Evolutionary conservation across 1,140 invertebrate species (phyloP).

Genomic region (Meloidogyne chitwoodi): DNA sequence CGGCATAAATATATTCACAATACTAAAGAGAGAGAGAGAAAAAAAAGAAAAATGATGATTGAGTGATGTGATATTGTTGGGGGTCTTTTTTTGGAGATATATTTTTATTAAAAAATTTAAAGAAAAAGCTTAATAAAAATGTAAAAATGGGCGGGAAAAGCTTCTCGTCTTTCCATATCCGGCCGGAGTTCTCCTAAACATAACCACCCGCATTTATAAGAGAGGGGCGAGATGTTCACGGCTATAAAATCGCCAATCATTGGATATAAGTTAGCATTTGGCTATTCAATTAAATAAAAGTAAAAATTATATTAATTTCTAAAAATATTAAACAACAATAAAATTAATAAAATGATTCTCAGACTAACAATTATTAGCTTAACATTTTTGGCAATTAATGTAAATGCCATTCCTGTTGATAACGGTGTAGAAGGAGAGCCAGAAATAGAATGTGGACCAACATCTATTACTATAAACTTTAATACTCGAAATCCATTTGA

Average conservation of each 20-base stretch:
- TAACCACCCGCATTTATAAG: not conserved
- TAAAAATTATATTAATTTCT: not conserved
- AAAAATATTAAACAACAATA: not conserved
- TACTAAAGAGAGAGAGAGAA: not conserved
- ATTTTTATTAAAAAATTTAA: not conserved
- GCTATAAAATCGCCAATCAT: not conserved
- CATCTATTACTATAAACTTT: conserved; percentile 60
- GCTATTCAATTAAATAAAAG: not conserved
- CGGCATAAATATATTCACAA: not conserved
- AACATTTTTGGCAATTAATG: not conserved
- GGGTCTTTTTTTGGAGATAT: not conserved
- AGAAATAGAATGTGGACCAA: conserved; percentile 56
- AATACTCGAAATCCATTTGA: conserved; percentile 60
- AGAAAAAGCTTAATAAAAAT: not conserved
- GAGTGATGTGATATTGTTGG: not conserved
- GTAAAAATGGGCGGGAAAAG: not conserved
- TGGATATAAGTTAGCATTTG: not conserved
- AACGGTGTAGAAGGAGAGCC: conserved; percentile 54
- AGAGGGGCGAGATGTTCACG: not conserved
- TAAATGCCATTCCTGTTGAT: conserved; percentile 47
- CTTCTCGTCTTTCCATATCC: not conserved
- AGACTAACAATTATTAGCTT: not conserved
- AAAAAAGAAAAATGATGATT: not conserved
- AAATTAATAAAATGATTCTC: not conserved
- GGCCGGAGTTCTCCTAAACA: not conserved